These are phyloP conservation scores for Caenorhabditis becei DNA, from an alignment of 2,888 invertebrate genomes.

Conservation along the genomic window DNA sequence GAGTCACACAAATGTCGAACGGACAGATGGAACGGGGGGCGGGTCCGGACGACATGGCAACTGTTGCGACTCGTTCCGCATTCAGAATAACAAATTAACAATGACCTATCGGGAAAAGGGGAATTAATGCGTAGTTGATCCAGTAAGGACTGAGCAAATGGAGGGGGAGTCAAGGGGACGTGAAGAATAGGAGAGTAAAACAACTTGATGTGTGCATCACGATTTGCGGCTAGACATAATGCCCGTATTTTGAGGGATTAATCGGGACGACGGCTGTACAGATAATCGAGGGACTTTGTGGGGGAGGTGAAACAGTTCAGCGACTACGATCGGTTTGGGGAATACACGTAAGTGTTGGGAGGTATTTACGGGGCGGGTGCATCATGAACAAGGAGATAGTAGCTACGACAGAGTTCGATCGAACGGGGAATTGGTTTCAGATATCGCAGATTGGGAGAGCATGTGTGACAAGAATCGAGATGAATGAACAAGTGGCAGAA, in stretches of 20 bases:
- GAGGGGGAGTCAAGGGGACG: background rate
- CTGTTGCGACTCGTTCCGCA: conserved; percentile 21
- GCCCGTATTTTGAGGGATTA: conserved; percentile 41
- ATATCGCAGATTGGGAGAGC: conserved; percentile 35
- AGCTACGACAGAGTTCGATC: background rate
- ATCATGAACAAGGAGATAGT: background rate
- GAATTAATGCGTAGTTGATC: conserved; percentile 49
- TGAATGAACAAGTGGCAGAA: conserved; percentile 25
- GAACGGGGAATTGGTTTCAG: conserved; percentile 4
- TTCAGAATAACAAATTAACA: conserved; percentile 55
- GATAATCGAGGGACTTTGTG: conserved; percentile 18
- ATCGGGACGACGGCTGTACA: conserved; percentile 45
- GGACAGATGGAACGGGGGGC: conserved; percentile 21
- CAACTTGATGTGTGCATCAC: conserved; percentile 39
- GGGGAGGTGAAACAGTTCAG: background rate
- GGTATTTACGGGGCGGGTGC: conserved; percentile 51
- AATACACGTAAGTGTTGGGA: conserved; percentile 42
- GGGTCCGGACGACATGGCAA: conserved; percentile 2
- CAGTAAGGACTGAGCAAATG: conserved; percentile 27
- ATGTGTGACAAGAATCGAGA: conserved; percentile 28
- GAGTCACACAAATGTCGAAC: background rate
- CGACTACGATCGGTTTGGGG: conserved; percentile 17
- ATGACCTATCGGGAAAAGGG: conserved; percentile 29
- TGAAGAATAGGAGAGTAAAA: conserved; percentile 24
- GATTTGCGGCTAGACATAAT: conserved; percentile 30